A percentile compares a stretch with the other conserved stretches of the same genome.
Evolutionary conservation across 2,888 invertebrate genomes (phyloP).

Genomic region (Nebria brevicollis): DNA sequence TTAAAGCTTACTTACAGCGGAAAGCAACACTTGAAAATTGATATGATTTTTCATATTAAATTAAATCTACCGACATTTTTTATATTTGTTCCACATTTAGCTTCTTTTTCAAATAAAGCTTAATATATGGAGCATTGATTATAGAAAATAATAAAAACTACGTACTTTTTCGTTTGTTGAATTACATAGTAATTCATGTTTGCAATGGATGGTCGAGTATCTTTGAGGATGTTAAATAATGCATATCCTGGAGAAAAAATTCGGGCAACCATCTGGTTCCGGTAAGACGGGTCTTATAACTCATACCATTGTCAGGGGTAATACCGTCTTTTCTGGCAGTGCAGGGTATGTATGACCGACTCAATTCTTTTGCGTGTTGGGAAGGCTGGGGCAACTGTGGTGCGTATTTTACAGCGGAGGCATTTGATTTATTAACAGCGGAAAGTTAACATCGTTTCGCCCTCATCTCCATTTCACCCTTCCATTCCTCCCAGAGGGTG

Average conservation of each 20-base stretch:
- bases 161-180: no score
- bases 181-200: no score
- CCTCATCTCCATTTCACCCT: not conserved
- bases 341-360: not conserved
- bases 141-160: no score
- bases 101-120: no score
- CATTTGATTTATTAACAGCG: slow-evolving; percentile 43
- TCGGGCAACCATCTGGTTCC: not conserved
- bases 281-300: not conserved
- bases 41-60: no score
- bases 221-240: not conserved
- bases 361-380: slow-evolving; percentile 1
- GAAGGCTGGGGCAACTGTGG: not conserved
- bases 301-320: not conserved
- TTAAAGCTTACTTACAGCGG: slow-evolving; percentile 29
- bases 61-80: no score
- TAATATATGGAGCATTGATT: no score
- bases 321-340: not conserved
- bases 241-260: not conserved
- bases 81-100: no score
- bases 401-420: slow-evolving; percentile 13
- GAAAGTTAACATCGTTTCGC: slow-evolving; percentile 38
- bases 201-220: not conserved
- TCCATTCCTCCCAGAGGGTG: not conserved
- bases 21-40: slow-evolving; percentile 31